A percentile compares a stretch with the other conserved stretches of the same genome.
phyloP scores from a whole-genome alignment of 2,797 vertebrate genomes.

The Amazona finschi region DNA sequence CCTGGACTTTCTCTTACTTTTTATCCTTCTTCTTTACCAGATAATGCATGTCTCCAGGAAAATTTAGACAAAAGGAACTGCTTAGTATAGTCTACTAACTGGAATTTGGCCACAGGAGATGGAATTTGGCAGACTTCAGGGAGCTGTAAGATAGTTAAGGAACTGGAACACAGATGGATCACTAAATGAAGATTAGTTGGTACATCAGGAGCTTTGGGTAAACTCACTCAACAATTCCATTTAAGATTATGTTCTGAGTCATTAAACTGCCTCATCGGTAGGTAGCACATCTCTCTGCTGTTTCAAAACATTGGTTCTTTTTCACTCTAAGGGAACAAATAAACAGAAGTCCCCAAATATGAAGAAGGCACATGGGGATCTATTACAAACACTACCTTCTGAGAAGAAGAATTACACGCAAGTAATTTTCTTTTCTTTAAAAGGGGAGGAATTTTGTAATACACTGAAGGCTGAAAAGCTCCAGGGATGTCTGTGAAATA shows the following conservation, averaged over 20 bases:
- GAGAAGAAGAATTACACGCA: slow-evolving; percentile 41
- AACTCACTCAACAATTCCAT: background rate
- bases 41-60: background rate
- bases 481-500: slow-evolving; percentile 43
- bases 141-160: background rate
- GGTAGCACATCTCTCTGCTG: background rate
- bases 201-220: background rate
- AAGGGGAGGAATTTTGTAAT: slow-evolving; percentile 42
- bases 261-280: slow-evolving; percentile 45
- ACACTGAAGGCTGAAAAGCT: slow-evolving; percentile 48
- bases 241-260: slow-evolving; percentile 34
- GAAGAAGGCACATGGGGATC: background rate
- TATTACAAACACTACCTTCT: slow-evolving; percentile 24
- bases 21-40: background rate
- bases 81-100: background rate
- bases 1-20: background rate
- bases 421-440: slow-evolving; percentile 53
- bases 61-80: background rate
- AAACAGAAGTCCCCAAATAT: background rate
- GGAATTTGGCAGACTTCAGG: background rate
- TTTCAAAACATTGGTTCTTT: background rate
- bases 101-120: background rate
- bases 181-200: background rate
- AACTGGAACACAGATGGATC: background rate
- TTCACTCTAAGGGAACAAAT: background rate